Percentiles rank a stretch among this genome's conserved stretches.
These are phyloP conservation scores for Triops longicaudatus DNA, from an alignment of 1,140 invertebrate genomes.

Conservation along the genomic window DNA sequence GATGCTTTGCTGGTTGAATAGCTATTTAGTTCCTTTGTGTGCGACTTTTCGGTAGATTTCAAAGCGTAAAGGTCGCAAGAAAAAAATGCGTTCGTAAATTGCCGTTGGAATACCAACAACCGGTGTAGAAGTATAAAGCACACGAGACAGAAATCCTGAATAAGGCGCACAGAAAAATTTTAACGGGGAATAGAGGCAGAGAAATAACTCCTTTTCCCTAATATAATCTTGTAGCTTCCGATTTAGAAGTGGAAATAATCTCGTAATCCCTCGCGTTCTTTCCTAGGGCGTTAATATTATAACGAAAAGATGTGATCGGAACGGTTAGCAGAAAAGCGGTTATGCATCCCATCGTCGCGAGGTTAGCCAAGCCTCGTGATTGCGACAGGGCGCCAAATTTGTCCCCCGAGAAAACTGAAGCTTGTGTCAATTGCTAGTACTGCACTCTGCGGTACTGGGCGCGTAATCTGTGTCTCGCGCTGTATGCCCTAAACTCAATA, in stretches of 20 bases:
- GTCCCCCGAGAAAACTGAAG: not conserved
- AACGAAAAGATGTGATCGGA: not conserved
- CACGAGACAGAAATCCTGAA: no score
- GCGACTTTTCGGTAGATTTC: not conserved
- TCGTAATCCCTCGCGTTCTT: not conserved
- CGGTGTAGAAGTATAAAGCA: no score
- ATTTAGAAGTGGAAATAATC: no score
- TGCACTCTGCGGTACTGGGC: no score
- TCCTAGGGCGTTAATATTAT: not conserved
- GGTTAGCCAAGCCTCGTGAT: not conserved
- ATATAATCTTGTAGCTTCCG: no score
- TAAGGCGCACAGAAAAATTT: no score
- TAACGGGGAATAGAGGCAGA: no score
- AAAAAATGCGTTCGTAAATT: not conserved
- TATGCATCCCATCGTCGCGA: not conserved
- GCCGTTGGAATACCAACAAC: no score
- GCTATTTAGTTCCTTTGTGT: not conserved
- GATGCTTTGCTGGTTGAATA: not conserved
- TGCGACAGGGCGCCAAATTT: not conserved
- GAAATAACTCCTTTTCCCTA: no score
- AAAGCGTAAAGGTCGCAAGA: not conserved
- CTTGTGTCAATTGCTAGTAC: not conserved
- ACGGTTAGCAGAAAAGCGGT: not conserved
- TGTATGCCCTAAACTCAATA: no score
- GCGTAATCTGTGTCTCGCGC: no score